Evolutionary conservation across 35 echinoderm and acorn worm genomes (phyloP).

Genomic region (Hemicentrotus pulcherrimus): DNA sequence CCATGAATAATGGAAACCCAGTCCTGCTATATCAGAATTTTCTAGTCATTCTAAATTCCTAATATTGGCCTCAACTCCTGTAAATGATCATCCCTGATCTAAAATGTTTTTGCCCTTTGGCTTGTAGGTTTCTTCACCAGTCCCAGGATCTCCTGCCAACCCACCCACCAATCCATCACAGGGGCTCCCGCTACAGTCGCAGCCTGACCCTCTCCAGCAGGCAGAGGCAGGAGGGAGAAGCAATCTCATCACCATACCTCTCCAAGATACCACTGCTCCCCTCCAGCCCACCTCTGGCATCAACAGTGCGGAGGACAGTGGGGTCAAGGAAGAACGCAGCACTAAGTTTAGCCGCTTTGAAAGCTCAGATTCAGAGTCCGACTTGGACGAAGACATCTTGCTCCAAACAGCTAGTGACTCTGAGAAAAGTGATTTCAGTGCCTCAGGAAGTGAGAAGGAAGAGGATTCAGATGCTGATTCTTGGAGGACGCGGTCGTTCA

Average conservation of each 20-base stretch:
- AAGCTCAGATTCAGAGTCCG: conserved; percentile 65
- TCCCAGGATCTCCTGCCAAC: background rate
- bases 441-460: background rate
- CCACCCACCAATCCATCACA: background rate
- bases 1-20: too few relatives aligned
- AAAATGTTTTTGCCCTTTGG: background rate
- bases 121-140: background rate
- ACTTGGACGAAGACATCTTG: conserved; percentile 51
- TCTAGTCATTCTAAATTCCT: too few relatives aligned
- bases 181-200: conserved; percentile 35
- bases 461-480: background rate
- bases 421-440: conserved; percentile 39
- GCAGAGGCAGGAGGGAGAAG: conserved; percentile 51
- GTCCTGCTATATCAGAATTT: too few relatives aligned
- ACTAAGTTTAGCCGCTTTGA: conserved; percentile 82
- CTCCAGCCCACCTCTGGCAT: background rate
- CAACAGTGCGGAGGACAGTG: conserved; percentile 28
- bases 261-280: conserved; percentile 58
- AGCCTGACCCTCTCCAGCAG: conserved; percentile 60
- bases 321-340: conserved; percentile 40
- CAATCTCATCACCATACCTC: conserved; percentile 84
- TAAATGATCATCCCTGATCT: background rate
- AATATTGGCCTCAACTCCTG: too few relatives aligned
- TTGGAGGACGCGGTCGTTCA: background rate
- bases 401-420: background rate